These are phyloP conservation scores for Sycophila texana DNA, from an alignment of 2,888 invertebrate species.

Conservation along the genomic window DNA sequence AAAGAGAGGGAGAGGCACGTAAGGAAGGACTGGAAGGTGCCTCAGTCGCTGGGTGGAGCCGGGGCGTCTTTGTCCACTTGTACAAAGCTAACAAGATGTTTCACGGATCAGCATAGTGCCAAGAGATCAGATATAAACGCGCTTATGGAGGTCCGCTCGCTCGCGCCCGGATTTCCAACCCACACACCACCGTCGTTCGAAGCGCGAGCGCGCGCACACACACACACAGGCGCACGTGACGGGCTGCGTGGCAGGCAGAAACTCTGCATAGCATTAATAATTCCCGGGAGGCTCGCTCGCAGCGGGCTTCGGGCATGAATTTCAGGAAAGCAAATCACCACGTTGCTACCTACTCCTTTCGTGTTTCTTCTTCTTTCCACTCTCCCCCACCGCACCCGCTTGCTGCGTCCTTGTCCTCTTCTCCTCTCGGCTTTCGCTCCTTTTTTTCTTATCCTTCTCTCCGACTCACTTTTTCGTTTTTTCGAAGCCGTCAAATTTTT, in stretches of 20 bases:
- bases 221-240: slow-evolving; percentile 56
- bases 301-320: slow-evolving; percentile 61
- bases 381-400: slow-evolving; percentile 14
- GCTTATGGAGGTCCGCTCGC: slow-evolving; percentile 66
- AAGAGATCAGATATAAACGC: slow-evolving; percentile 66
- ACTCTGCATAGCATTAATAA: slow-evolving; percentile 71
- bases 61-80: slow-evolving; percentile 48
- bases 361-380: slow-evolving; percentile 2
- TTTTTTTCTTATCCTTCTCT: slow-evolving; percentile 17
- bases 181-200: slow-evolving; percentile 38
- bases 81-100: slow-evolving; percentile 71
- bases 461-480: background rate
- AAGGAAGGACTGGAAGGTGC: slow-evolving; percentile 26
- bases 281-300: slow-evolving; percentile 60
- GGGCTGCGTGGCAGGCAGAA: slow-evolving; percentile 67
- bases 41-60: slow-evolving; percentile 34
- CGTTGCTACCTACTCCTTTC: slow-evolving; percentile 54
- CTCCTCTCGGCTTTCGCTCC: slow-evolving; percentile 23
- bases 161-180: slow-evolving; percentile 65
- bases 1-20: slow-evolving; percentile 1
- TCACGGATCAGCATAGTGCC: slow-evolving; percentile 71
- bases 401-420: slow-evolving; percentile 26
- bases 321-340: slow-evolving; percentile 60
- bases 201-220: slow-evolving; percentile 14
- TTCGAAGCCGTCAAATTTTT: slow-evolving; percentile 51